Conservation (phyloP, 2,888 invertebrate species). For the Didymodactylos carnosus region DNA sequence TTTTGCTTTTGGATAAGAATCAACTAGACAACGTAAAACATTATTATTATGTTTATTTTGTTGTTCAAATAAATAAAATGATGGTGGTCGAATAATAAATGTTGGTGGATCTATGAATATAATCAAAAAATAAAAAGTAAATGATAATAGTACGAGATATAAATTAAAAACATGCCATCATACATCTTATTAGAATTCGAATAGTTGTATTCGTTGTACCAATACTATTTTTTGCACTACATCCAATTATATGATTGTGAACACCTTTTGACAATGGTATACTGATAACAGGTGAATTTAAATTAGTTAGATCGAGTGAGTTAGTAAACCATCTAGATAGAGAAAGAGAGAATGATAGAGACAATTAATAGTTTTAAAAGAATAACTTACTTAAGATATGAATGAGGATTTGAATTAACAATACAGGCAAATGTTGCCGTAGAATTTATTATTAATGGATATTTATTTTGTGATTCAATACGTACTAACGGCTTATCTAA, state of each 20-base stretch:
- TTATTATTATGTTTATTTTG: not conserved
- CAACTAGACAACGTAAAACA: not conserved
- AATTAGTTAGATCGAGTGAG: not conserved
- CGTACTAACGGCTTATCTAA: not conserved
- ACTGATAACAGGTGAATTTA: not conserved
- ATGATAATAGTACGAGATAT: not conserved
- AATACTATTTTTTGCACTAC: not conserved
- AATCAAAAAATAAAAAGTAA: too few species aligned
- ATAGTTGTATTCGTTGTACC: not conserved
- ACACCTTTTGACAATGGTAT: not conserved
- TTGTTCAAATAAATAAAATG: not conserved
- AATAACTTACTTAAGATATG: not conserved
- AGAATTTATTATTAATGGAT: not conserved
- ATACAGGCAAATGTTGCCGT: not conserved
- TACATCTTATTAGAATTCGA: not conserved
- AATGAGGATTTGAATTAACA: not conserved
- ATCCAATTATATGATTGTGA: not conserved
- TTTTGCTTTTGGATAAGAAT: not conserved
- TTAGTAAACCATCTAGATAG: not conserved
- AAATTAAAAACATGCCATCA: not conserved
- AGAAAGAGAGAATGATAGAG: not conserved
- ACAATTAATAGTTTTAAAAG: not conserved
- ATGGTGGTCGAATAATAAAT: not conserved
- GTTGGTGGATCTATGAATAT: not conserved
- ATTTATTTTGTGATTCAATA: not conserved